phyloP scores from a whole-genome alignment of 2,888 invertebrate genomes.

The Sipha maydis region DNA sequence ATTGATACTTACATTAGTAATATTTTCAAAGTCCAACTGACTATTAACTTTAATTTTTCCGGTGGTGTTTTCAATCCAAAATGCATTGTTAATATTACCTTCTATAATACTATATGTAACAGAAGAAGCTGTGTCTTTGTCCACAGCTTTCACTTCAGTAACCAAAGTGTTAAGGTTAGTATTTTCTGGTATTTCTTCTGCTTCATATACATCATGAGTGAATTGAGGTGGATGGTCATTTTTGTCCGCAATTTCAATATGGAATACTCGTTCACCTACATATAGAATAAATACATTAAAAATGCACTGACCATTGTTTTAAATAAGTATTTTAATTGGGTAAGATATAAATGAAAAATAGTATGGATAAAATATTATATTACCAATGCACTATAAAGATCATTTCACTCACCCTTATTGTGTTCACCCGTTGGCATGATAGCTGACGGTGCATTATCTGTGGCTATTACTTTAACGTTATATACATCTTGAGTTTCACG shows the following conservation, averaged over 20 bases:
- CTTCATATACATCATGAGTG: conserved; percentile 78
- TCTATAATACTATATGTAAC: conserved; percentile 87
- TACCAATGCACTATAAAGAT: neutral
- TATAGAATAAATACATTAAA: neutral
- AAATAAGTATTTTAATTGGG: too few species aligned
- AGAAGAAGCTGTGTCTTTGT: conserved; percentile 86
- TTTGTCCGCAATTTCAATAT: conserved; percentile 92
- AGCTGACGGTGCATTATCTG: conserved; percentile 89
- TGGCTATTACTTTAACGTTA: conserved; percentile 89
- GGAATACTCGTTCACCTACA: conserved; percentile 80
- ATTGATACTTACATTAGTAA: conserved; percentile 70
- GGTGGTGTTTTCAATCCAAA: conserved; percentile 84
- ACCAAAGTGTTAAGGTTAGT: conserved; percentile 85
- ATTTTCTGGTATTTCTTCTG: conserved; percentile 82
- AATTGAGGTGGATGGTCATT: conserved; percentile 96
- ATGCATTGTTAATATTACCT: conserved; percentile 88
- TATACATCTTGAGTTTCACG: conserved; percentile 86
- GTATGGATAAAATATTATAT: neutral
- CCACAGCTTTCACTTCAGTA: conserved; percentile 87
- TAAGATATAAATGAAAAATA: too few species aligned
- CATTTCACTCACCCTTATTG: conserved; percentile 72
- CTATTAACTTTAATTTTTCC: conserved; percentile 86
- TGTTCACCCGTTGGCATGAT: conserved; percentile 75
- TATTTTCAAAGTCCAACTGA: conserved; percentile 83
- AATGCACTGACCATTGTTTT: neutral